Evolutionary conservation across 2,113 vertebrate genomes (phyloP).

Genomic region (Crocuta crocuta): DNA sequence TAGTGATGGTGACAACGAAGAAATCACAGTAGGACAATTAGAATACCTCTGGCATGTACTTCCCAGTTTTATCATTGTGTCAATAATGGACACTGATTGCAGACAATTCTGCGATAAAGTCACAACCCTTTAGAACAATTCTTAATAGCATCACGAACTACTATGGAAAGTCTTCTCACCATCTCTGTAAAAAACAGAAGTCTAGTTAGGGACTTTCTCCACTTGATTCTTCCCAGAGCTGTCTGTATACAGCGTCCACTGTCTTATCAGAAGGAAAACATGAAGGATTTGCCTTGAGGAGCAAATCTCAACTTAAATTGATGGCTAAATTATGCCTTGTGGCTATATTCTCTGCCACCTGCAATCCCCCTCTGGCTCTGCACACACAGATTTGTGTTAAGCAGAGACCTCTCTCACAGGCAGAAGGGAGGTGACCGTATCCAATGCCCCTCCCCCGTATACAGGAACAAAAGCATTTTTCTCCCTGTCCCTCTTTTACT

Average conservation of each 20-base stretch:
- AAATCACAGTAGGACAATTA: not conserved
- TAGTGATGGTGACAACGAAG: not conserved
- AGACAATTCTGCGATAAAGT: not conserved
- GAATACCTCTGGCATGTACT: not conserved
- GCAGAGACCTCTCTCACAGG: not conserved
- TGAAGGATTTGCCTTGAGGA: not conserved
- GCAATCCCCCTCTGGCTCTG: not conserved
- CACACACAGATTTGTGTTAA: not conserved
- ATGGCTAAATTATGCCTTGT: not conserved
- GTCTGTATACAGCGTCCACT: not conserved
- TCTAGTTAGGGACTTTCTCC: not conserved
- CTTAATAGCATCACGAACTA: not conserved
- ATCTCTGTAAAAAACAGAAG: not conserved
- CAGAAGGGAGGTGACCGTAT: not conserved
- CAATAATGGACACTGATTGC: not conserved
- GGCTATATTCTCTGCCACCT: not conserved
- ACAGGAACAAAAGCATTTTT: not conserved
- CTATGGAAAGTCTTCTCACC: not conserved
- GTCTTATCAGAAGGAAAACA: not conserved
- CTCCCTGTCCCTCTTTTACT: too few species aligned
- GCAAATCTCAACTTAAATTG: not conserved
- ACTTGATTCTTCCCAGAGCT: not conserved
- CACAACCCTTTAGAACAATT: not conserved
- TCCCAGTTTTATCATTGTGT: not conserved
- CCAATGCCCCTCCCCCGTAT: accelerated